Conservation (phyloP, 2,797 vertebrate species). For the Cossypha dichroa region DNA sequence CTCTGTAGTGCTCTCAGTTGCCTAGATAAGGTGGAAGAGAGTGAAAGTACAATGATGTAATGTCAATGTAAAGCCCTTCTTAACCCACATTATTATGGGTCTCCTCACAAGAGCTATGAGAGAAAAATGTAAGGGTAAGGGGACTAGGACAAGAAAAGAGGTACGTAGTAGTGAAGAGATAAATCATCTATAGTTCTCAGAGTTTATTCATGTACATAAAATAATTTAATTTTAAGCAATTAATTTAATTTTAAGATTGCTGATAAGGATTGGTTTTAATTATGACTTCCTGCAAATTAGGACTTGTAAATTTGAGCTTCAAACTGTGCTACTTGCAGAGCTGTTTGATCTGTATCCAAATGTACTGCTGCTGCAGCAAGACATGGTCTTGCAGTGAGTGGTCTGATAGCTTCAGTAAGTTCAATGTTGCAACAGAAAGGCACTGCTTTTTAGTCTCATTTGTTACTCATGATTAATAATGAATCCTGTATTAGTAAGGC, state of each 20-base stretch:
- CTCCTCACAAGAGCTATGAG: neutral
- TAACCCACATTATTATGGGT: neutral
- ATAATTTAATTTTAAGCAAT: constrained; percentile 17
- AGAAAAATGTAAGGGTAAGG: neutral
- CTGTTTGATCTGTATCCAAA: constrained; percentile 13
- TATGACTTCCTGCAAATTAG: neutral
- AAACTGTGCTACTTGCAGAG: neutral
- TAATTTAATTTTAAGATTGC: neutral
- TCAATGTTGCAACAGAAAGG: neutral
- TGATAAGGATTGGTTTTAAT: neutral
- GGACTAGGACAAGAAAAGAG: neutral
- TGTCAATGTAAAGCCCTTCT: neutral
- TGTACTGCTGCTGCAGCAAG: neutral
- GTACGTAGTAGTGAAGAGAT: neutral
- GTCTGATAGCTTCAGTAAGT: neutral
- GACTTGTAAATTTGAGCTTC: neutral
- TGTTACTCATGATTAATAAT: neutral
- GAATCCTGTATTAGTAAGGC: neutral
- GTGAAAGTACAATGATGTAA: neutral
- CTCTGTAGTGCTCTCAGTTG: neutral
- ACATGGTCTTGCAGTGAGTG: neutral
- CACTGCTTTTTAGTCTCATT: neutral
- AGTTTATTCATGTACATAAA: neutral
- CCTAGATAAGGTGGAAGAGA: neutral
- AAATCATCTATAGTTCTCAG: neutral